A percentile compares a stretch with the other conserved stretches of the same genome.
Conservation (phyloP, 2,113 vertebrate species). For the Saccopteryx leptura region DNA sequence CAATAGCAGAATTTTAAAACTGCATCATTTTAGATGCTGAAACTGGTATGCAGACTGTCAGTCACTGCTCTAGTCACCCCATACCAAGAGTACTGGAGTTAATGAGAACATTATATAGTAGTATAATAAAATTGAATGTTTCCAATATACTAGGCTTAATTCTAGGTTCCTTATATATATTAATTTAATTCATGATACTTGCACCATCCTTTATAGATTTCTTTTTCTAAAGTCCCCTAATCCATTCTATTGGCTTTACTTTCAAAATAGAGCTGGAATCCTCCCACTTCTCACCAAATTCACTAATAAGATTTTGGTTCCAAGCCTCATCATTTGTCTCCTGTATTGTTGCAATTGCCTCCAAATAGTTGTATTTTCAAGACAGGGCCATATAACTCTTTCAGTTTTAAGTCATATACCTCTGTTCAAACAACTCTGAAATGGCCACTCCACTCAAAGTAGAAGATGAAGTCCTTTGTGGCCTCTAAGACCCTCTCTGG, state of each 20-base stretch:
- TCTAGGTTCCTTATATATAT: not conserved
- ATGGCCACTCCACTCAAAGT: not conserved
- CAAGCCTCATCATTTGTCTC: not conserved
- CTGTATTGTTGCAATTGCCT: not conserved
- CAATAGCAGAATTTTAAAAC: conserved; percentile 4
- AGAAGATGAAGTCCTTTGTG: not conserved
- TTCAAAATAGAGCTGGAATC: conserved; percentile 27
- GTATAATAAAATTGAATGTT: not conserved
- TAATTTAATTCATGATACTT: conserved; percentile 19
- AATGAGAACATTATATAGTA: not conserved
- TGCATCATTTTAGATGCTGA: conserved; percentile 2
- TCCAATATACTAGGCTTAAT: not conserved
- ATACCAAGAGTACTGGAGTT: not conserved
- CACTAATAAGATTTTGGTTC: not conserved
- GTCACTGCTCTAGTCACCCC: not conserved
- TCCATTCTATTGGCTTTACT: not conserved
- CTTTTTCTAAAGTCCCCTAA: not conserved
- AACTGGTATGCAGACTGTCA: not conserved
- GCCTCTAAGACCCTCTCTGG: not conserved
- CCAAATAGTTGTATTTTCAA: not conserved
- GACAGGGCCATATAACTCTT: not conserved
- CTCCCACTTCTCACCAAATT: not conserved
- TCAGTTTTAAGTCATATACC: not conserved
- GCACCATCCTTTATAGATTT: not conserved
- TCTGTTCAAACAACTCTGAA: not conserved